phyloP scores from a whole-genome alignment of 2,113 vertebrate species.

The Amazona vittata region DNA sequence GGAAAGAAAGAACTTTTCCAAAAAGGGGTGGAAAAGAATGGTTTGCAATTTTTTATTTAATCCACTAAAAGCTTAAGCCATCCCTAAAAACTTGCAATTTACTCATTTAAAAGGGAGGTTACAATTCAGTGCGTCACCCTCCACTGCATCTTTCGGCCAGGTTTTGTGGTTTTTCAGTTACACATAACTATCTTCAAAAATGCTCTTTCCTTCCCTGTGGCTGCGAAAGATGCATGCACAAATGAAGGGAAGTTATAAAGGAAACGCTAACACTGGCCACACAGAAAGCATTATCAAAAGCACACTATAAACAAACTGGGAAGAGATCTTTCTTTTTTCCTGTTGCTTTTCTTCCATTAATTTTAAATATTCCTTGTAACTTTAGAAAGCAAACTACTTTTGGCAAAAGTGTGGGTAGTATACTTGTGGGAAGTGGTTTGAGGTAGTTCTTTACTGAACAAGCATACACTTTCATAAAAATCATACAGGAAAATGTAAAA shows the following conservation, averaged over 20 bases:
- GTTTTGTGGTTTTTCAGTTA: conserved; percentile 36
- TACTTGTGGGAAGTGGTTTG: neutral
- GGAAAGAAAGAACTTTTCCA: neutral
- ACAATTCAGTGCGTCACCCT: neutral
- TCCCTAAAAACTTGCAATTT: neutral
- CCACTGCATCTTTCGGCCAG: neutral
- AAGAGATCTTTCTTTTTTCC: neutral
- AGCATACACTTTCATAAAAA: neutral
- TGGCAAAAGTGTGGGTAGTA: neutral
- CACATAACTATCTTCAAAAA: neutral
- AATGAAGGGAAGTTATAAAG: neutral
- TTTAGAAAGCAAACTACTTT: neutral
- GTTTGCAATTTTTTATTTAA: neutral
- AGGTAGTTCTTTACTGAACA: neutral
- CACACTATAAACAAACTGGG: neutral
- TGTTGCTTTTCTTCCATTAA: neutral
- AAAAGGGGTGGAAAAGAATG: neutral
- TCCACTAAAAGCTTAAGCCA: neutral
- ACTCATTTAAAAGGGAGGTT: neutral
- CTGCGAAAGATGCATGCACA: neutral
- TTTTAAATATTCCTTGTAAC: conserved; percentile 32
- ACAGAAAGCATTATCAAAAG: neutral
- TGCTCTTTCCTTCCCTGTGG: neutral
- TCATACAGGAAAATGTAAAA: neutral
- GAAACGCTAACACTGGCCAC: neutral